Percentiles rank a stretch among this genome's conserved stretches.
These are phyloP conservation scores for Gallinago paraguaiae DNA, from an alignment of 2,113 vertebrate genomes.

Conservation along the genomic window DNA sequence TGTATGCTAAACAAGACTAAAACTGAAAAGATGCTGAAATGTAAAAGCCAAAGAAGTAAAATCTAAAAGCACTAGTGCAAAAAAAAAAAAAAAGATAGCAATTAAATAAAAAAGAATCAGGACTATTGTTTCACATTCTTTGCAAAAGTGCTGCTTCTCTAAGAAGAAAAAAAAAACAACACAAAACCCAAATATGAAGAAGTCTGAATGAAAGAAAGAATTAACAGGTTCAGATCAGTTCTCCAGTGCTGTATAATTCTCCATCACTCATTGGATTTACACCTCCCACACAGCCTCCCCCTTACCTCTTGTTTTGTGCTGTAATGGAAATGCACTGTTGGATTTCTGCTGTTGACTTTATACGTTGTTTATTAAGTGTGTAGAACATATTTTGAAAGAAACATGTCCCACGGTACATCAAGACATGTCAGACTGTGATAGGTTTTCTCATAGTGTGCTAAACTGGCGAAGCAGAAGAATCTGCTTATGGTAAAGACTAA, in stretches of 20 bases:
- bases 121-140: background rate
- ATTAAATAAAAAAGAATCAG: background rate
- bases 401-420: background rate
- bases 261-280: background rate
- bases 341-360: background rate
- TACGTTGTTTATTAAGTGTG: conserved; percentile 1
- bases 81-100: background rate
- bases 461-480: conserved; percentile 11
- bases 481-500: background rate
- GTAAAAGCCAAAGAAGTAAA: background rate
- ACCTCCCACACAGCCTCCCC: conserved; percentile 31
- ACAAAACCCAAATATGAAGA: background rate
- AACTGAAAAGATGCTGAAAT: background rate
- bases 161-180: background rate
- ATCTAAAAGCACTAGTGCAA: background rate
- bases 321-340: conserved; percentile 1
- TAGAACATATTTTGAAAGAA: conserved; percentile 32
- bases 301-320: conserved; percentile 18
- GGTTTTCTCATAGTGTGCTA: background rate
- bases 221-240: background rate
- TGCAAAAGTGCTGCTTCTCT: background rate
- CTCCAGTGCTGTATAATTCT: background rate
- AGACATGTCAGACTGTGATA: background rate
- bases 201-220: background rate
- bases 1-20: background rate